Evolutionary conservation across 1,140 invertebrate genomes (phyloP).

Genomic region (Acarapis woodi): DNA sequence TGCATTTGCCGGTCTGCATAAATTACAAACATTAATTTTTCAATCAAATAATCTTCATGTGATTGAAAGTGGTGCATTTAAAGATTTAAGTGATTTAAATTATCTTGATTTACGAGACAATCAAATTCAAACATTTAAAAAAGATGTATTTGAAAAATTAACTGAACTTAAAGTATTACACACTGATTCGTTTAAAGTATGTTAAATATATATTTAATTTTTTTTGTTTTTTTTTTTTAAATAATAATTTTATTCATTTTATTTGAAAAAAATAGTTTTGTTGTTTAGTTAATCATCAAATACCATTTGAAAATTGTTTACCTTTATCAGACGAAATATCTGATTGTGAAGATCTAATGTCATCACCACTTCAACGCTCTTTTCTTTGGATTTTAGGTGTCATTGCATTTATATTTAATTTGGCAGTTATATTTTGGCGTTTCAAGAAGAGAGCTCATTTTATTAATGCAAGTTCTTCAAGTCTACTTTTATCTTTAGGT

Average conservation of each 20-base stretch:
- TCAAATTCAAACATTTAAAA: slow-evolving; percentile 12
- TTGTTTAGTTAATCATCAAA: slow-evolving; percentile 15
- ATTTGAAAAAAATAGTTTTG: too few species aligned
- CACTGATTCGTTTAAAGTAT: slow-evolving; percentile 20
- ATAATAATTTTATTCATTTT: neutral
- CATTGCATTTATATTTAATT: slow-evolving; percentile 19
- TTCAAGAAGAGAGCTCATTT: slow-evolving; percentile 14
- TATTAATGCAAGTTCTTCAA: slow-evolving; percentile 15
- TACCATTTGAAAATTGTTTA: slow-evolving; percentile 15
- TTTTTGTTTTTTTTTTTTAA: too few species aligned
- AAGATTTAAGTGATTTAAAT: slow-evolving; percentile 8
- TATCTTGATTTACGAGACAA: slow-evolving; percentile 12
- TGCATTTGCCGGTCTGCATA: slow-evolving; percentile 7
- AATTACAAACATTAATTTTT: slow-evolving; percentile 10
- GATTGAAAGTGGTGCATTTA: slow-evolving; percentile 18
- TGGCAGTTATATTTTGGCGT: slow-evolving; percentile 20
- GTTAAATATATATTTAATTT: slow-evolving; percentile 12
- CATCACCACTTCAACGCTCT: slow-evolving; percentile 18
- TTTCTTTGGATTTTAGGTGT: slow-evolving; percentile 21
- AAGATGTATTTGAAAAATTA: slow-evolving; percentile 17
- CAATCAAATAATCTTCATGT: slow-evolving; percentile 15
- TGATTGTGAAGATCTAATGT: slow-evolving; percentile 22
- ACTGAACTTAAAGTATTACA: slow-evolving; percentile 15
- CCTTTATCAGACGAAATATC: slow-evolving; percentile 21
- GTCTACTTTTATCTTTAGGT: slow-evolving; percentile 20